phyloP scores from a whole-genome alignment of 2,113 vertebrate species.

The Cephalopterus ornatus region DNA sequence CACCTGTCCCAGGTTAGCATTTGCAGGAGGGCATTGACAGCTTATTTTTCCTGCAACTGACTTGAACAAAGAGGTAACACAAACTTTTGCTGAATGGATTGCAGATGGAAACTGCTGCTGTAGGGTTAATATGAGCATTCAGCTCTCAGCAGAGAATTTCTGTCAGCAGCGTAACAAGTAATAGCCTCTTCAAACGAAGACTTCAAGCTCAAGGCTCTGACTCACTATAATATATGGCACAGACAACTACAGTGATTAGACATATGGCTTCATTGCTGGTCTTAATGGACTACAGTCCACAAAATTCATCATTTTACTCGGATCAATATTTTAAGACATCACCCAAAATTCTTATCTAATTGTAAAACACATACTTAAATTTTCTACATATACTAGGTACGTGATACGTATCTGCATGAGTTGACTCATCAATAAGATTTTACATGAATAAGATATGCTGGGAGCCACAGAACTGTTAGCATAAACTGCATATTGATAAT shows the following conservation, averaged over 20 bases:
- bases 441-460: neutral
- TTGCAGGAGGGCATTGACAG: neutral
- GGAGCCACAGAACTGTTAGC: neutral
- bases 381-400: neutral
- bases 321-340: neutral
- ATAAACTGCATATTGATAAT: neutral
- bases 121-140: neutral
- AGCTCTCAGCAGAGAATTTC: neutral
- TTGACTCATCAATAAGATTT: neutral
- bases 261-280: neutral
- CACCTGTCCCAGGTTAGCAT: neutral
- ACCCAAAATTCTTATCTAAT: neutral
- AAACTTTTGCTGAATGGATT: neutral
- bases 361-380: neutral
- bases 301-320: neutral
- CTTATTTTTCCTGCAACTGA: neutral
- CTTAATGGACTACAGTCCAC: neutral
- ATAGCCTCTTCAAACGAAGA: neutral
- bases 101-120: neutral
- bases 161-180: neutral
- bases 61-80: neutral
- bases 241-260: neutral
- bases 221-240: neutral
- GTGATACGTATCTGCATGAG: neutral
- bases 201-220: neutral